Conservation (phyloP, 2,888 invertebrate species). For the Cecidostiba fungosa region DNA sequence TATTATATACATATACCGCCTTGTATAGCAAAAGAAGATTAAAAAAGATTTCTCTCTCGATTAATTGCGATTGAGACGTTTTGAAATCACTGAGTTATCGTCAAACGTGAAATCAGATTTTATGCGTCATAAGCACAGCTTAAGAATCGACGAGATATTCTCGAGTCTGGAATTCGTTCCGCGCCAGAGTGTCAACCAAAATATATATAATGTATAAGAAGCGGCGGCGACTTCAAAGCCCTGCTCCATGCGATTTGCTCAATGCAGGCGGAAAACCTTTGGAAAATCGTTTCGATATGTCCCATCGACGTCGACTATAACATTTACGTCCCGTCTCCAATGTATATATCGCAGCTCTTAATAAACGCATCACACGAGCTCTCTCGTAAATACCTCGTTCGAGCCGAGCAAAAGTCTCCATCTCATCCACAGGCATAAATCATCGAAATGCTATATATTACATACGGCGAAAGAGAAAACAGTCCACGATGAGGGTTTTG, state of each 20-base stretch:
- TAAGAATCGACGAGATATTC: conserved; percentile 1
- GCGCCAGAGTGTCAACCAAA: conserved; percentile 23
- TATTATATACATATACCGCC: background rate
- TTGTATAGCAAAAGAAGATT: no score
- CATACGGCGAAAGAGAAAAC: background rate
- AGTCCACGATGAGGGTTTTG: background rate
- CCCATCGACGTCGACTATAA: conserved; percentile 13
- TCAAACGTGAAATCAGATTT: conserved; percentile 56
- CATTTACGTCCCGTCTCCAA: background rate
- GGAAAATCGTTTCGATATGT: conserved; percentile 53
- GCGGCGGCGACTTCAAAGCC: conserved; percentile 53
- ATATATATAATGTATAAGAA: background rate
- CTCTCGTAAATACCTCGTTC: background rate
- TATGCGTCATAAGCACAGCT: conserved; percentile 18
- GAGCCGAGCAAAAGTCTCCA: background rate
- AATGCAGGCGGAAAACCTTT: conserved; percentile 43
- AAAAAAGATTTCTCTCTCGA: background rate
- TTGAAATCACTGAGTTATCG: background rate
- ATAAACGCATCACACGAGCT: background rate
- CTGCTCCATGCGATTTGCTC: background rate
- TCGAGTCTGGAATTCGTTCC: conserved; percentile 49
- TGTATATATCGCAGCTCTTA: background rate
- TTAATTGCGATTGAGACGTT: background rate
- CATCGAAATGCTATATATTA: conserved; percentile 10
- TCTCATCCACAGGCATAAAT: conserved; percentile 31